phyloP scores from a whole-genome alignment of 2,797 vertebrate species.

The Rhadinocentrus ornatus region DNA sequence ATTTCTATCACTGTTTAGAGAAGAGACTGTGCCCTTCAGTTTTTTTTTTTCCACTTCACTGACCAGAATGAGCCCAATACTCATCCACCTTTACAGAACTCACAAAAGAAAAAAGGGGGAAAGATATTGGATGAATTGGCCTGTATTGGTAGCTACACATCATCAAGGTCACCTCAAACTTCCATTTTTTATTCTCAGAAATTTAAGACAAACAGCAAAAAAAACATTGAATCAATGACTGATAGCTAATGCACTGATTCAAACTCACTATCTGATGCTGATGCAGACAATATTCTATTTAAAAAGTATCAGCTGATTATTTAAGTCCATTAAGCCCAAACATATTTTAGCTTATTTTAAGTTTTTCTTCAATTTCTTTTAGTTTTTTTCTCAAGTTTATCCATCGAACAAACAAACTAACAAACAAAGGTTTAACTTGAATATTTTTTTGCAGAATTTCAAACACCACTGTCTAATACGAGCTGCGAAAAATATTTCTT shows the following conservation, averaged over 20 bases:
- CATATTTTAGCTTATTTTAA: no score
- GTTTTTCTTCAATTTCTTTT: no score
- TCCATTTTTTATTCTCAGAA: not conserved
- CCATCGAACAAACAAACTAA: no score
- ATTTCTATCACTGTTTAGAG: slow-evolving; percentile 13
- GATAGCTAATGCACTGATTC: no score
- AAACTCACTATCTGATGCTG: not conserved
- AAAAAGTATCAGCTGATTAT: not conserved
- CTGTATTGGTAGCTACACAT: not conserved
- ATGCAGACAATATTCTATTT: not conserved
- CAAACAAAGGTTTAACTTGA: no score
- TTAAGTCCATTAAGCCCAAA: no score
- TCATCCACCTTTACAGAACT: not conserved
- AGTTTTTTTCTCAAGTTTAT: no score
- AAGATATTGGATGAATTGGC: not conserved
- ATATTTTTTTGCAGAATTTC: not conserved
- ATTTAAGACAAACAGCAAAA: not conserved
- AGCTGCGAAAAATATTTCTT: not conserved
- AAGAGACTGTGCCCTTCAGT: slow-evolving; percentile 7
- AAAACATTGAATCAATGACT: not conserved
- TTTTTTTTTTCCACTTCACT: not conserved
- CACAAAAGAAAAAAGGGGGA: not conserved
- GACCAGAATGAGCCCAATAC: not conserved
- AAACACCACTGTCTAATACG: not conserved
- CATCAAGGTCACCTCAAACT: not conserved